These are phyloP conservation scores for Andrena haemorrhoa DNA, from an alignment of 2,888 invertebrate species.

Conservation along the genomic window DNA sequence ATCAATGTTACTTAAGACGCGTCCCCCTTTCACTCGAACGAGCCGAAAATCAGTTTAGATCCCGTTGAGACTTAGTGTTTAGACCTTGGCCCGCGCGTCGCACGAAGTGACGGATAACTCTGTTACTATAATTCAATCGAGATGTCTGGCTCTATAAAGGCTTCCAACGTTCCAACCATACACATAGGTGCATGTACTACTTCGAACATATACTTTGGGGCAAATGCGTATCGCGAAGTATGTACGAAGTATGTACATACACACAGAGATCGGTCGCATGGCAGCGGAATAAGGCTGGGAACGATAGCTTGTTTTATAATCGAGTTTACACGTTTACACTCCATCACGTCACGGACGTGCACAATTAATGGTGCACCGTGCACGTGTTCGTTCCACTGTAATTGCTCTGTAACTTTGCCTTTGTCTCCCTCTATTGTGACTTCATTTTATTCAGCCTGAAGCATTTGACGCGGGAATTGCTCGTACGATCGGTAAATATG, in stretches of 20 bases:
- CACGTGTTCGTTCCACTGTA: neutral
- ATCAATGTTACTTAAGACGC: constrained; percentile 45
- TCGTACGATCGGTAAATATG: too few species aligned
- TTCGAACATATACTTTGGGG: neutral
- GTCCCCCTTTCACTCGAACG: constrained; percentile 40
- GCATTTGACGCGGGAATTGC: too few species aligned
- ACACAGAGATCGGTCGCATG: neutral
- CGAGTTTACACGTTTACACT: constrained; percentile 21
- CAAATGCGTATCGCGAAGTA: constrained; percentile 9
- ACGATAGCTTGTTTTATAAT: constrained; percentile 43
- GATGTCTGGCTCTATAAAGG: constrained; percentile 75
- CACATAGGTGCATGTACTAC: neutral
- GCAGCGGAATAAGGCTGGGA: constrained; percentile 19
- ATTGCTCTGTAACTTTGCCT: neutral
- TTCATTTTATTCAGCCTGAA: neutral
- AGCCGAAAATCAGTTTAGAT: constrained; percentile 62
- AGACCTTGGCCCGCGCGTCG: constrained; percentile 56
- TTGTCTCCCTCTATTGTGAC: neutral
- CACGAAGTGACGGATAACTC: constrained; percentile 73
- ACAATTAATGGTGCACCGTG: neutral
- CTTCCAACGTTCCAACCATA: constrained; percentile 65
- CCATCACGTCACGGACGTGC: constrained; percentile 1
- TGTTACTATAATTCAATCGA: constrained; percentile 78
- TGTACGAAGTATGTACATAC: too few species aligned
- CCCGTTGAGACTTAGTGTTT: constrained; percentile 63